Percentiles rank a stretch among this genome's conserved stretches.
These are phyloP conservation scores for Microtus oregoni DNA, from an alignment of 2,113 vertebrate genomes.

Conservation along the genomic window DNA sequence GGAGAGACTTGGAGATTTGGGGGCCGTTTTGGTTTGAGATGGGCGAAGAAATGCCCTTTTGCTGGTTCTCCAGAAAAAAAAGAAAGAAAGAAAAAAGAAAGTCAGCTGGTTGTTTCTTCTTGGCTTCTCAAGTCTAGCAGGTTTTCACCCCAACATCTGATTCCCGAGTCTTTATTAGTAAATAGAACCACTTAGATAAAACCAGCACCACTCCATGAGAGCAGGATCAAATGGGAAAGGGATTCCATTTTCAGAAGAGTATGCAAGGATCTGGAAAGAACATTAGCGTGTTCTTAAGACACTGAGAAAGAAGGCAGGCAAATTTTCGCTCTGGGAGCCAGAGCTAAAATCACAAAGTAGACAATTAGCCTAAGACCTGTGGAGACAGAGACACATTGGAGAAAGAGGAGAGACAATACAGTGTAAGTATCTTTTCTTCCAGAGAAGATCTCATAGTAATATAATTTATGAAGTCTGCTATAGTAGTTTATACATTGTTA, in stretches of 20 bases:
- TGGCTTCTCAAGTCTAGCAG: background rate
- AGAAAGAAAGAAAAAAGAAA: fast-evolving
- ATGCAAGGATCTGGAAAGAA: background rate
- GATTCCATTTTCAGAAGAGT: background rate
- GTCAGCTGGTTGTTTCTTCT: background rate
- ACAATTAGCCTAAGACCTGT: background rate
- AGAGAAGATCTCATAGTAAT: background rate
- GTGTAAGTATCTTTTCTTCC: background rate
- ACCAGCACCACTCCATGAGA: background rate
- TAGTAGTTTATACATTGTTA: background rate
- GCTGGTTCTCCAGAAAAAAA: background rate
- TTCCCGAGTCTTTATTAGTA: background rate
- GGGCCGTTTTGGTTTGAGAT: background rate
- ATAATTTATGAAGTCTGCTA: background rate
- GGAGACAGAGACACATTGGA: background rate
- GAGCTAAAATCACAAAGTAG: background rate
- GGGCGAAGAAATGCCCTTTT: background rate
- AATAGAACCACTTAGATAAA: background rate
- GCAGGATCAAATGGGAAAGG: background rate
- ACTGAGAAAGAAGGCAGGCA: background rate
- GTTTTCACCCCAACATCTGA: background rate
- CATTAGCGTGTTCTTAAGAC: background rate
- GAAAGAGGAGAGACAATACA: background rate
- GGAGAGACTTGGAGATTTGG: background rate
- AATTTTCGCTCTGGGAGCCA: background rate